phyloP scores from a whole-genome alignment of 1,140 invertebrate genomes.

The Drosophila chauvacae region DNA sequence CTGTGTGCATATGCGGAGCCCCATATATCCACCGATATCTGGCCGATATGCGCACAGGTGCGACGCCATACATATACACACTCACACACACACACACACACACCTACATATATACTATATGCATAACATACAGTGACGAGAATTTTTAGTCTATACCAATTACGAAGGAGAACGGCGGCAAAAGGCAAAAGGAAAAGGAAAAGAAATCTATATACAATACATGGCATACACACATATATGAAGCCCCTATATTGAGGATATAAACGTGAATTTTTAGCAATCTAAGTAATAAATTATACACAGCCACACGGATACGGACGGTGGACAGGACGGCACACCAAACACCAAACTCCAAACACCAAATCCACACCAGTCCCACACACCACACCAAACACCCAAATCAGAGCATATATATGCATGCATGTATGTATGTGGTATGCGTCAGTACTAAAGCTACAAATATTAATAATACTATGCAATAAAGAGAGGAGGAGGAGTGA shows the following conservation, averaged over 20 bases:
- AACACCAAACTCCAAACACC: constrained; percentile 13
- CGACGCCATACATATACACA: constrained; percentile 42
- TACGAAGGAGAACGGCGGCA: constrained; percentile 18
- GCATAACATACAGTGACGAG: constrained; percentile 47
- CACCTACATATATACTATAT: constrained; percentile 41
- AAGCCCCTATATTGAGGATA: constrained; percentile 77
- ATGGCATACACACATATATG: constrained; percentile 71
- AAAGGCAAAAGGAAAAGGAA: neutral
- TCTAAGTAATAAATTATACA: constrained; percentile 67
- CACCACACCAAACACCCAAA: constrained; percentile 2
- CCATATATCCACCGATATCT: constrained; percentile 23
- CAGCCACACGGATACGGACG: constrained; percentile 27
- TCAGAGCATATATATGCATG: constrained; percentile 24
- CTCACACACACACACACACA: constrained; percentile 4
- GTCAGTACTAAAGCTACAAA: constrained; percentile 40
- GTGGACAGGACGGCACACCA: constrained; percentile 23
- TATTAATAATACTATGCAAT: constrained; percentile 61
- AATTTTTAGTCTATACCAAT: constrained; percentile 71
- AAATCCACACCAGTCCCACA: neutral
- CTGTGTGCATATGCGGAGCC: constrained; percentile 26
- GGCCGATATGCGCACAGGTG: constrained; percentile 20
- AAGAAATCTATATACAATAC: constrained; percentile 68
- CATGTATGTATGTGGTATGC: constrained; percentile 36
- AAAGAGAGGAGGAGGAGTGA: constrained; percentile 54
- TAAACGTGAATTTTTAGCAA: constrained; percentile 82